Evolutionary conservation across 2,797 vertebrate species (phyloP), one percentile per base, ranked within the genome.

Genomic region (Leptodactylus fallax): DNA sequence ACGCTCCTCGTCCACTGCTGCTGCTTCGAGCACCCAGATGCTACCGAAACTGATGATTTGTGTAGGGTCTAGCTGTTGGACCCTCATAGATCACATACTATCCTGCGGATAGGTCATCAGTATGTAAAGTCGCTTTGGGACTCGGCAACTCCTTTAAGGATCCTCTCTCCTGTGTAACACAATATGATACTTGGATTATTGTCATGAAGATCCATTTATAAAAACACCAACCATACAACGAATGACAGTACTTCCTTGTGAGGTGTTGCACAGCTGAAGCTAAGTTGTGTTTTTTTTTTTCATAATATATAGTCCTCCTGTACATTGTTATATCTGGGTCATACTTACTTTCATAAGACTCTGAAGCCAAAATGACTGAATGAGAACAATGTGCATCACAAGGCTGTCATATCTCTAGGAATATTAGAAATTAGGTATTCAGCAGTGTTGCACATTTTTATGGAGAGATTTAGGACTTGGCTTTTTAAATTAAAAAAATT

Each of bases 391-490:
- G 36, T 61, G 19, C 17, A 8, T 85, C n/a, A 76, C 17, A 17
- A 74, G 21, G 55, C 82, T 58, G 67, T 58, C 72, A 63, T 77
- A 49, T n/a, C 71, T 47, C 47, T 49, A 61, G 58, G n/a, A 85
- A 63, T 51, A 63, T 77, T 77, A 76, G 71, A 85, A 49, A 85
- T 77, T 77, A 61, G 21, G n/a, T 25, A 85, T 69, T 83, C 81
- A 83, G 81, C 81, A 56, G 51, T 25, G 51, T 55, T 85, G 83
- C 55, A 85, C 36, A 61, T 77, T 84, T 71, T 76, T 85, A 61
- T 76, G 83, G 36, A 61, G 27, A 36, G 71, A 76, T 76, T 85
- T 85, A 63, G 83, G 12, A 14, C 27, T 60, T 74, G n/a, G 27
- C 27, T 60, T 77, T 14, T 63, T 74, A 85, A 85, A 85, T 85